Conservation (phyloP, 2,113 vertebrate genomes). For the Dolichallabes microphthalmus region DNA sequence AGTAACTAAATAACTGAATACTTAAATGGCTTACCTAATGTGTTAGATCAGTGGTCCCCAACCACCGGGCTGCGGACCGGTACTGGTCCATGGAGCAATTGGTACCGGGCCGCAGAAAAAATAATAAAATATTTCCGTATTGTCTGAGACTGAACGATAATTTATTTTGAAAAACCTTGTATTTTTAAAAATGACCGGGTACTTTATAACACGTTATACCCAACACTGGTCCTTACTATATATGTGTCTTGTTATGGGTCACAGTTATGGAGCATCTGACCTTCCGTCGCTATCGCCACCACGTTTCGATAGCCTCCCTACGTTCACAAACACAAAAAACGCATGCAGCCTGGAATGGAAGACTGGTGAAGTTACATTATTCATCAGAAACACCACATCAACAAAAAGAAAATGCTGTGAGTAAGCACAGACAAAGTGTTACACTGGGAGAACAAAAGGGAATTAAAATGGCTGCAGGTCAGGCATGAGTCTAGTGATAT, state of each 20-base stretch:
- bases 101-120: no score
- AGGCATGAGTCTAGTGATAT: neutral
- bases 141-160: no score
- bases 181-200: no score
- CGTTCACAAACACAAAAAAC: neutral
- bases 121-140: no score
- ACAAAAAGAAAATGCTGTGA: slow-evolving; percentile 18
- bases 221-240: no score
- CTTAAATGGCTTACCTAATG: no score
- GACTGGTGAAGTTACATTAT: slow-evolving; percentile 19
- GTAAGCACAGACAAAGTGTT: neutral
- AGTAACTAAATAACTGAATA: no score
- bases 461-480: slow-evolving; percentile 38
- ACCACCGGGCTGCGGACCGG: no score
- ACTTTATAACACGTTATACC: no score
- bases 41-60: no score
- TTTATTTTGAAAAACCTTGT: no score
- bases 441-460: slow-evolving; percentile 22
- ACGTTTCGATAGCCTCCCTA: neutral
- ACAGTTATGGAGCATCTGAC: neutral
- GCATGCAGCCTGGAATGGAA: neutral
- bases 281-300: neutral
- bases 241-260: neutral
- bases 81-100: no score
- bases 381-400: slow-evolving; percentile 39